Evolutionary conservation across 1,140 invertebrate genomes (phyloP).

Genomic region (Apis florea): DNA sequence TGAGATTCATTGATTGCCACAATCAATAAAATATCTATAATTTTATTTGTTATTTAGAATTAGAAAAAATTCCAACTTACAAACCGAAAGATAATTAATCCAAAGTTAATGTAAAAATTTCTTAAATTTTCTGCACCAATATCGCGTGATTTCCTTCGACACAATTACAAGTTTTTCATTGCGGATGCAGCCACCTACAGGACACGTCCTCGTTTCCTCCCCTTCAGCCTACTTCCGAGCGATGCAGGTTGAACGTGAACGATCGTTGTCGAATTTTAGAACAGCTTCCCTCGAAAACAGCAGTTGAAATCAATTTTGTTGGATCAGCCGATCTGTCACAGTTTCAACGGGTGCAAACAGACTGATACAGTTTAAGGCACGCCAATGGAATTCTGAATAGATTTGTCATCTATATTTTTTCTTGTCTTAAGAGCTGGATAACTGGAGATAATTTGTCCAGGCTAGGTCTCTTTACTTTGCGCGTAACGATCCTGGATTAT

Average conservation of each 20-base stretch:
- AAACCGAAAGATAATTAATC: no score
- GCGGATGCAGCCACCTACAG: not conserved
- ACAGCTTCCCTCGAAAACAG: slow-evolving; percentile 5
- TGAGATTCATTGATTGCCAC: no score
- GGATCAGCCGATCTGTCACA: not conserved
- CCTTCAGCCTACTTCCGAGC: slow-evolving; percentile 7
- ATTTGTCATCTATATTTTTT: not conserved
- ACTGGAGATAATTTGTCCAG: not conserved
- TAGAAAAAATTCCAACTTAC: no score
- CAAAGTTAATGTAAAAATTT: no score
- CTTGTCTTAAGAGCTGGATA: not conserved
- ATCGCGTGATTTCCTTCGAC: not conserved
- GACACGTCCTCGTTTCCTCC: slow-evolving; percentile 10
- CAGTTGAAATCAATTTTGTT: not conserved
- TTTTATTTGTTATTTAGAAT: no score
- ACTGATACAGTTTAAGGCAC: slow-evolving; percentile 2
- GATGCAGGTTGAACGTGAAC: not conserved
- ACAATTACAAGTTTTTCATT: not conserved
- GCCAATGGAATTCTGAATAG: slow-evolving; percentile 18
- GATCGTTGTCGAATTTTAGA: slow-evolving; percentile 14
- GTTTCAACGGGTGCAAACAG: not conserved
- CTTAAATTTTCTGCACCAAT: not conserved
- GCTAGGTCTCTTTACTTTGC: not conserved
- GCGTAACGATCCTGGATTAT: not conserved
- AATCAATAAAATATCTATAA: no score